Evolutionary conservation across 2,888 invertebrate species (phyloP), one percentile per base, ranked within the genome.

Genomic region (Drosophila nigricruria): DNA sequence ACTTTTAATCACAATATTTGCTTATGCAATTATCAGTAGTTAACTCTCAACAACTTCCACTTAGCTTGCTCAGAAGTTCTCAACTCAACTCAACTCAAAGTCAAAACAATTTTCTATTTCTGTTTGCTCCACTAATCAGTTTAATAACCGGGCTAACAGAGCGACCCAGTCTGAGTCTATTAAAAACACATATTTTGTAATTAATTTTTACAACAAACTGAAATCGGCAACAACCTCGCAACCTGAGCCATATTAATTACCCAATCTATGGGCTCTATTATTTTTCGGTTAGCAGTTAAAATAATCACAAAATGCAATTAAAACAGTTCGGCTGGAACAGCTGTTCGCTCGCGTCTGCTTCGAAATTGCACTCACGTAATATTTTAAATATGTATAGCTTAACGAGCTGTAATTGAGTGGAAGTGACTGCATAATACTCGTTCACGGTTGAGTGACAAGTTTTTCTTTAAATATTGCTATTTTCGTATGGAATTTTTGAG

Each of bases 151-250:
- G 50, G 23, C 60, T 40, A 27, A 18, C 14, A 8, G 12, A 8
- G 12, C 40, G 14, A 18, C 40, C 47, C 30, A 30, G 49, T n/a
- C 40, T 23, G 45, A 61, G 56, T 73, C 73, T 64, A 73, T 76
- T 76, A 76, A 76, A 75, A 77, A 36, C 63, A 77, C 73, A 64
- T 77, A 75, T 63, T 73, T 77, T 50, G 79, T 70, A 73, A 77
- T 77, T 78, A 59, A 73, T 34, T 76, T 73, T 78, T 73, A 73
- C 78, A 68, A 25, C 18, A n/a, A n/a, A n/a, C 45, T 47, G 10
- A n/a, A 43, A 14, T 20, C 43, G 23, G 5, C 42, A 42, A 20
- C 20, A 42, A 20, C 5, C 16, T 43, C 23, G n/a, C n/a, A 14
- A 43, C 23, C 23, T 49, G 76, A 75, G 57, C 72, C 42, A 73